A percentile compares a stretch with the other conserved stretches of the same genome.
Evolutionary conservation across 1,140 invertebrate genomes (phyloP).

Genomic region (Liolophura sinensis): DNA sequence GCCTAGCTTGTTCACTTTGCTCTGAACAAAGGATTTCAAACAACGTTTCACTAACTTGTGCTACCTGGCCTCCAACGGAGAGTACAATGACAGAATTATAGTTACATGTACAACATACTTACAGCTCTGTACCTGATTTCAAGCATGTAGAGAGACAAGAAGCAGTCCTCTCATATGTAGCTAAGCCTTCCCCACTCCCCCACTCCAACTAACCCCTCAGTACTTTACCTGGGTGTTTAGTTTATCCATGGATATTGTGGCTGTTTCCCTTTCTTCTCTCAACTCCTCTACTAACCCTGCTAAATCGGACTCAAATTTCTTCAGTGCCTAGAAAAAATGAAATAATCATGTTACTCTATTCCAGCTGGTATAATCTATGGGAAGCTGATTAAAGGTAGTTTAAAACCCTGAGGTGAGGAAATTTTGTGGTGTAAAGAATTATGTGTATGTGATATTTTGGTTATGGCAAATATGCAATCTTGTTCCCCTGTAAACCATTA

Average conservation of each 20-base stretch:
- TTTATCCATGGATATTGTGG: slow-evolving; percentile 26
- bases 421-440: too few relatives aligned
- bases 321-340: slow-evolving; percentile 46
- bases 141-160: not conserved
- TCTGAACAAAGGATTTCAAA: too few relatives aligned
- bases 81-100: not conserved
- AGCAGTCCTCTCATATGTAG: not conserved
- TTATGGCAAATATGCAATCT: too few relatives aligned
- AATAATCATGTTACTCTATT: too few relatives aligned
- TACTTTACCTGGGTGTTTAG: slow-evolving; percentile 35
- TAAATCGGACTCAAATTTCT: slow-evolving; percentile 46
- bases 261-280: slow-evolving; percentile 37
- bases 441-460: too few relatives aligned
- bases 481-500: too few relatives aligned
- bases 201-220: not conserved
- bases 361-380: too few relatives aligned
- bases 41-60: too few relatives aligned
- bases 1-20: too few relatives aligned
- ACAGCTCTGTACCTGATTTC: not conserved
- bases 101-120: not conserved
- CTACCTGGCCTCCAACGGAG: too few relatives aligned
- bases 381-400: too few relatives aligned
- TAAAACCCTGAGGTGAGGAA: too few relatives aligned
- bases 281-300: slow-evolving; percentile 37
- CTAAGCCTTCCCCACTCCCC: not conserved